Base-by-base conservation (phyloP, 2,797 vertebrate genomes). In the Molossus molossus region DNA sequence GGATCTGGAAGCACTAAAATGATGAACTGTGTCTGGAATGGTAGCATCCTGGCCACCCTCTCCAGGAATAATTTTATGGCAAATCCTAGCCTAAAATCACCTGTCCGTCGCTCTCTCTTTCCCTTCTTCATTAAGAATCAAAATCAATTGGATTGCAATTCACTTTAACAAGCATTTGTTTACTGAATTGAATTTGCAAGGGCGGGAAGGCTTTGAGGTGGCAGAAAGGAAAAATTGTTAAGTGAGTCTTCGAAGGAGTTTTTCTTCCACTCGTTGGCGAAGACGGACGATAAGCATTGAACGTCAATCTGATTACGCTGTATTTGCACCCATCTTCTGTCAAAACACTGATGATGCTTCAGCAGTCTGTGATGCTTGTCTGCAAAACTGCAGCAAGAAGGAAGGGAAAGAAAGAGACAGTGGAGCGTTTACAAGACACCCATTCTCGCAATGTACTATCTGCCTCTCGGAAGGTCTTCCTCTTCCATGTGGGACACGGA, bases 181-280 rank as follows among this genome's bases (percentile, higher is more conserved):
- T 90, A 48, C 64, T 73, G 72, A 94, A 94, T 45, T 81, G 89
- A 88, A 83, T 91, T 95, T 94, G 57, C 62, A 94, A 96, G 58
- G 62, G 77, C 12, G 9, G 57, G 92, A 94, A 85, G 79, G 20
- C 57, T 95, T 90, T 25, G 5, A 29, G 50, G 67, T 73, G 69
- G 83, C 87, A 77, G 90, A 92, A 92, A 81, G 84, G 60, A 76
- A 81, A 82, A 82, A 70, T 5, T 64, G 91, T 93, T 77, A 93
- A 80, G 91, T 92, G 82, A 75, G 70, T 76, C 86, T 85, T 65
- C 2, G 57, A 86, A 77, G 70, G 81, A 95, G 57, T 65, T 94
- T 86, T 84, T 73, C 85, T 93, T 88, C 64, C 87, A 80, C 65
- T 93, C 72, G 53, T 72, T 96, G 70, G 81, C 91, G 80, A 94